These are phyloP conservation scores for Rhineura floridana DNA, from an alignment of 2,113 vertebrate genomes.

Conservation along the genomic window DNA sequence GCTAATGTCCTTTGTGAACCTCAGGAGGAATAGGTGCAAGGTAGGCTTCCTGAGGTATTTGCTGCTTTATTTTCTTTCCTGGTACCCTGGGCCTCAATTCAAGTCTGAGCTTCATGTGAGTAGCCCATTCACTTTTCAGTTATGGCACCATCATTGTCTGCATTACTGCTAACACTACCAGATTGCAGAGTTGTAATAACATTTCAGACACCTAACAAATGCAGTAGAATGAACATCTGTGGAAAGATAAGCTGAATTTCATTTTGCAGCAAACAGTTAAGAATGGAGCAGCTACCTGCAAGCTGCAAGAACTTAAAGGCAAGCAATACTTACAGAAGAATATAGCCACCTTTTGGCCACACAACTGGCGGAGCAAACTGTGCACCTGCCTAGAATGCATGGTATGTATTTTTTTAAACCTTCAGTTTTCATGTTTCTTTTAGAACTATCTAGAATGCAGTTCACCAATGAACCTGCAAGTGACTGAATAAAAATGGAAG, in stretches of 20 bases:
- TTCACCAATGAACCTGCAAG: background rate
- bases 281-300: constrained; percentile 72
- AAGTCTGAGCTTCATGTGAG: background rate
- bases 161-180: background rate
- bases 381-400: constrained; percentile 88
- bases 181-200: background rate
- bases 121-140: background rate
- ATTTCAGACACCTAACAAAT: background rate
- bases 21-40: background rate
- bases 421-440: background rate
- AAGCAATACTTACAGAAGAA: constrained; percentile 68
- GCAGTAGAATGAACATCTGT: background rate
- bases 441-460: background rate
- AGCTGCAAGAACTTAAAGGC: constrained; percentile 78
- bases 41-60: background rate
- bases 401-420: constrained; percentile 73
- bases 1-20: background rate
- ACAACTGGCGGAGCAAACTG: constrained; percentile 87
- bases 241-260: background rate
- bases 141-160: background rate
- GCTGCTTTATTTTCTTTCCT: background rate
- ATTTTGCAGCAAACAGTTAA: constrained; percentile 68
- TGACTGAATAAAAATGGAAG: background rate
- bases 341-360: constrained; percentile 90
- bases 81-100: background rate